phyloP scores from a whole-genome alignment of 2,888 invertebrate genomes.

The Cryptocheilus praepositus region DNA sequence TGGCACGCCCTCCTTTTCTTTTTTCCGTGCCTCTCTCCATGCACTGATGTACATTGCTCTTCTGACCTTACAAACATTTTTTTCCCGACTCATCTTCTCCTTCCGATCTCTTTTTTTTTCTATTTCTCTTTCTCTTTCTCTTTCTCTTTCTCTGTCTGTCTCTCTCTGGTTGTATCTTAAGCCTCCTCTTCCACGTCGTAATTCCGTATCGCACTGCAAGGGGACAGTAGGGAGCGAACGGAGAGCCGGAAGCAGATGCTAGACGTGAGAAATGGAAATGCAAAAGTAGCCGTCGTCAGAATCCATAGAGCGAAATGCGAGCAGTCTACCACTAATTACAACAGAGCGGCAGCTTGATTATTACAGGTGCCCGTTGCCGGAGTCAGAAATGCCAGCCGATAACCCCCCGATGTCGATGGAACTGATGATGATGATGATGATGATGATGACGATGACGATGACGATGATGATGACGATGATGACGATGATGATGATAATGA shows the following conservation, averaged over 20 bases:
- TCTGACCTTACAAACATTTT: slow-evolving; percentile 20
- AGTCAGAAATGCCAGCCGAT: slow-evolving; percentile 49
- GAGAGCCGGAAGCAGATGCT: not conserved
- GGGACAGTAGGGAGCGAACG: slow-evolving; percentile 1
- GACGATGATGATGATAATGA: no score
- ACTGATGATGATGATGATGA: slow-evolving; percentile 22
- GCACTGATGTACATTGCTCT: slow-evolving; percentile 21
- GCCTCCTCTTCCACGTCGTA: not conserved
- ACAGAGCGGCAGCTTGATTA: slow-evolving; percentile 43
- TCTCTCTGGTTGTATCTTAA: not conserved
- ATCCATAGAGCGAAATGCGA: not conserved
- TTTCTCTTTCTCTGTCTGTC: slow-evolving; percentile 11
- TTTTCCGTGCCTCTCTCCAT: not conserved
- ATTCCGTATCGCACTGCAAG: not conserved
- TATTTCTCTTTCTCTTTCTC: slow-evolving; percentile 23
- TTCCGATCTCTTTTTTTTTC: slow-evolving; percentile 9
- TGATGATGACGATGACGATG: slow-evolving; percentile 12
- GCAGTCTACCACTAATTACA: slow-evolving; percentile 40
- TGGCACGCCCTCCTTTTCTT: no score
- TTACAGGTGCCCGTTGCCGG: slow-evolving; percentile 47
- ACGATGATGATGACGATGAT: slow-evolving; percentile 8
- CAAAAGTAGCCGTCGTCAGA: not conserved
- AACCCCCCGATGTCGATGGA: slow-evolving; percentile 30
- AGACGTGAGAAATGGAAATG: not conserved
- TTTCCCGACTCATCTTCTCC: slow-evolving; percentile 27